A percentile compares a stretch with the other conserved stretches of the same genome.
Evolutionary conservation across 2,888 invertebrate genomes (phyloP).

Genomic region (Chymomyza caudatula): DNA sequence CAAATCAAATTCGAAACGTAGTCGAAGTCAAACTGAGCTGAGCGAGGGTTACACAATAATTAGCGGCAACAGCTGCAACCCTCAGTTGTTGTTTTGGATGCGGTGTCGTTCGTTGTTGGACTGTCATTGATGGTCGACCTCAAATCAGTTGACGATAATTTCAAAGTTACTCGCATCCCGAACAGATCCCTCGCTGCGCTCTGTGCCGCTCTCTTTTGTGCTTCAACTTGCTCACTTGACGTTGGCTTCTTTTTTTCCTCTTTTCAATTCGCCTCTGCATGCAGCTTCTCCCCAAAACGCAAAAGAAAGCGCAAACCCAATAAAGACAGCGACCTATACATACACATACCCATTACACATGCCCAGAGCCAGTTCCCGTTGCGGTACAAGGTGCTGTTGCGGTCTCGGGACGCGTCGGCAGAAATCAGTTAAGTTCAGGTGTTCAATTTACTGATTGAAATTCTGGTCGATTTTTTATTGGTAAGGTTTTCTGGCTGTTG

Average conservation of each 20-base stretch:
- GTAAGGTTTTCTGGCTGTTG: not conserved
- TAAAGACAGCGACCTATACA: not conserved
- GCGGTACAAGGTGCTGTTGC: not conserved
- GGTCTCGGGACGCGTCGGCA: not conserved
- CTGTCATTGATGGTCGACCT: not conserved
- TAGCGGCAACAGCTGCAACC: not conserved
- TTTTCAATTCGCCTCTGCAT: conserved; percentile 38
- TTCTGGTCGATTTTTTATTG: conserved; percentile 33
- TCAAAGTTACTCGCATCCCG: not conserved
- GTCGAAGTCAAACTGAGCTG: not conserved
- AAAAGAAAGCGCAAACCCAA: not conserved
- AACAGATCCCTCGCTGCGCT: not conserved
- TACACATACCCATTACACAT: not conserved
- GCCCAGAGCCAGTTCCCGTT: not conserved
- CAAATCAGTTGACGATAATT: not conserved
- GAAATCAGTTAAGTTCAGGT: conserved; percentile 71
- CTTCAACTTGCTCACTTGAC: not conserved
- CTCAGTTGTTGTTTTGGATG: not conserved
- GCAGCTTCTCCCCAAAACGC: conserved; percentile 55
- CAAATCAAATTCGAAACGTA: not conserved
- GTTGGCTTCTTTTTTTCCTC: conserved; percentile 16
- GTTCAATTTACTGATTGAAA: conserved; percentile 73
- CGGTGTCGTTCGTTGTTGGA: no score
- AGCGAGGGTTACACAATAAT: not conserved
- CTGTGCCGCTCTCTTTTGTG: not conserved